Percentiles rank a stretch among this genome's conserved stretches.
Conservation (phyloP, 2,888 invertebrate genomes). For the Drosophila falleni region DNA sequence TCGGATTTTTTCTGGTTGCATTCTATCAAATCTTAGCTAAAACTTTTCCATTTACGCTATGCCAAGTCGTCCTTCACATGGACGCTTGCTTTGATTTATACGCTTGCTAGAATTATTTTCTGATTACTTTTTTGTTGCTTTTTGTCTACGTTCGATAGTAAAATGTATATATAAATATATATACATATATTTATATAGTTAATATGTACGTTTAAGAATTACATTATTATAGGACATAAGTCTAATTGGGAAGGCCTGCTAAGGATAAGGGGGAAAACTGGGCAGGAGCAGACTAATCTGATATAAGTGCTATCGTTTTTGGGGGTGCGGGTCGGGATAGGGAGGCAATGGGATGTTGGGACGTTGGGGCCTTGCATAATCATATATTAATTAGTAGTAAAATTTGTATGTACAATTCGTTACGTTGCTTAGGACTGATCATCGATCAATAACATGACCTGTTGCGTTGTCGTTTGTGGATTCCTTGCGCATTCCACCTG, state of each 20-base stretch:
- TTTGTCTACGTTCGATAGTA: constrained; percentile 75
- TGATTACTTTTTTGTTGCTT: constrained; percentile 54
- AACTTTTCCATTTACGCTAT: constrained; percentile 57
- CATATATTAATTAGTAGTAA: constrained; percentile 77
- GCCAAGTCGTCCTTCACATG: constrained; percentile 36
- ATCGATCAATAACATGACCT: constrained; percentile 94
- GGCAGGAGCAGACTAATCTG: constrained; percentile 26
- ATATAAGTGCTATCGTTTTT: background rate
- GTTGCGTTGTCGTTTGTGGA: constrained; percentile 90
- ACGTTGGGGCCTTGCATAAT: constrained; percentile 58
- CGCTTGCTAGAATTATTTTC: constrained; percentile 69
- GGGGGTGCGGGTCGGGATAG: background rate
- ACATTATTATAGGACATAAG: constrained; percentile 75
- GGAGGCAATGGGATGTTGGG: background rate
- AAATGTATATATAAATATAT: constrained; percentile 77
- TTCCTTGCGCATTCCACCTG: constrained; percentile 93
- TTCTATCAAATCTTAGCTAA: constrained; percentile 61
- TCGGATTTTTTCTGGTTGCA: constrained; percentile 50
- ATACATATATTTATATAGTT: constrained; percentile 68
- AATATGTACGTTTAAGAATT: constrained; percentile 77
- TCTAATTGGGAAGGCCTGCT: constrained; percentile 69
- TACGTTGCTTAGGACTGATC: constrained; percentile 87
- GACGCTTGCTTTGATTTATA: constrained; percentile 72
- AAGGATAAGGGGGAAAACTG: constrained; percentile 36
- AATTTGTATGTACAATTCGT: constrained; percentile 84